Evolutionary conservation across 2,797 vertebrate species (phyloP).

Genomic region (Anableps anableps): DNA sequence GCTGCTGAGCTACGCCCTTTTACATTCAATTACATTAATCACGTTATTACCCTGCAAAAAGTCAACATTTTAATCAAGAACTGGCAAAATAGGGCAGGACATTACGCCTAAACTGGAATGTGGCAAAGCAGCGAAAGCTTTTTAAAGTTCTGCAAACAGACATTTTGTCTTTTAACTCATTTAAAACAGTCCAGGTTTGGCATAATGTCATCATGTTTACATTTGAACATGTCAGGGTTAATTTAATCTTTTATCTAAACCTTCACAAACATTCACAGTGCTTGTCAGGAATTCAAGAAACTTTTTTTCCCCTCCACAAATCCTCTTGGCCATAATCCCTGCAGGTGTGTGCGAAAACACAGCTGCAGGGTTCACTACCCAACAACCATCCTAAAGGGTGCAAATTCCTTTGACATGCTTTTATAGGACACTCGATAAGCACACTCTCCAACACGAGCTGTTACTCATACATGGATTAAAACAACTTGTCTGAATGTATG

Average conservation of each 20-base stretch:
- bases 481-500: constrained; percentile 62
- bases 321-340: constrained; percentile 64
- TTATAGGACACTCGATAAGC: constrained; percentile 39
- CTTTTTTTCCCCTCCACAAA: constrained; percentile 33
- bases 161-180: constrained; percentile 28
- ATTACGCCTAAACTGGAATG: constrained; percentile 62
- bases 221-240: constrained; percentile 31
- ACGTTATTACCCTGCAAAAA: constrained; percentile 99
- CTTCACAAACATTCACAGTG: constrained; percentile 28
- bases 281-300: constrained; percentile 33
- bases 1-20: constrained; percentile 95
- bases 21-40: constrained; percentile 99
- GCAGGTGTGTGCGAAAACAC: constrained; percentile 61
- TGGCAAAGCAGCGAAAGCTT: constrained; percentile 18
- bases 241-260: constrained; percentile 40
- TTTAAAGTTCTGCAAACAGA: not conserved
- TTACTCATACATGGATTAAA: constrained; percentile 53
- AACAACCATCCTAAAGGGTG: constrained; percentile 50
- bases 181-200: constrained; percentile 13
- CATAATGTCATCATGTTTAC: constrained; percentile 11
- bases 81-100: constrained; percentile 84
- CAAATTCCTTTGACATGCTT: constrained; percentile 41
- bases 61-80: constrained; percentile 99
- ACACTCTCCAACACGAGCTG: constrained; percentile 29
- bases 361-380: constrained; percentile 58